Percentiles rank a stretch among this genome's conserved stretches.
Evolutionary conservation across 2,113 vertebrate genomes (phyloP).

Genomic region (Pelecanus crispus): DNA sequence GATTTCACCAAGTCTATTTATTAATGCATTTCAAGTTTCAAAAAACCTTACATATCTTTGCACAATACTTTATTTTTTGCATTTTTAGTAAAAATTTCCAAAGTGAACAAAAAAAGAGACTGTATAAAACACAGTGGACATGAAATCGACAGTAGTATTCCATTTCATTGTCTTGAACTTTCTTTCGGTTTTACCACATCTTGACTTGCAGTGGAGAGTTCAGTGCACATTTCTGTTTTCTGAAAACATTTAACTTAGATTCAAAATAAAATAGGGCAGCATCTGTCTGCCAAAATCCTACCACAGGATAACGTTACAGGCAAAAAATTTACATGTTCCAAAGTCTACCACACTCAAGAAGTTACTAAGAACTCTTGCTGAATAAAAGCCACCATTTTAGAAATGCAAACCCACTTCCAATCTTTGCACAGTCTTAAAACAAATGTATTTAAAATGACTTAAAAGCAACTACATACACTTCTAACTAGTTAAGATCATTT

Average conservation of each 20-base stretch:
- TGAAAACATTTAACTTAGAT: conserved; percentile 88
- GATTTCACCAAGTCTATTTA: conserved; percentile 89
- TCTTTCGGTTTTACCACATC: conserved; percentile 85
- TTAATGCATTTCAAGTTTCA: conserved; percentile 98
- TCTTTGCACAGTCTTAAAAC: conserved; percentile 82
- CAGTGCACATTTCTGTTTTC: conserved; percentile 87
- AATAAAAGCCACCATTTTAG: conserved; percentile 77
- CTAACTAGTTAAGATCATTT: conserved; percentile 76
- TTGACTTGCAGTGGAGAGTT: conserved; percentile 89
- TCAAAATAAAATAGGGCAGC: conserved; percentile 79
- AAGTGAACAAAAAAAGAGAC: conserved; percentile 85
- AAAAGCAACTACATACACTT: conserved; percentile 78
- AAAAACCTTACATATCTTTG: conserved; percentile 89
- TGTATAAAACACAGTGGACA: conserved; percentile 93
- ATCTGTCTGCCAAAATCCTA: conserved; percentile 73
- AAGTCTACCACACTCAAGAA: conserved; percentile 84
- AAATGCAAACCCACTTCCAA: conserved; percentile 81
- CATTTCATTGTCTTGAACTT: conserved; percentile 76
- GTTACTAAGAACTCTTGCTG: conserved; percentile 79
- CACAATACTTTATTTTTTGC: conserved; percentile 89
- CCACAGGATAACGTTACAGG: conserved; percentile 85
- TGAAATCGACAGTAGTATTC: conserved; percentile 91
- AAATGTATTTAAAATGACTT: conserved; percentile 77
- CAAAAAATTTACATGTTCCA: conserved; percentile 78
- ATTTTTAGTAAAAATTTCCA: conserved; percentile 90